Conservation (phyloP, 1,140 invertebrate genomes). For the Lethocerus indicus region DNA sequence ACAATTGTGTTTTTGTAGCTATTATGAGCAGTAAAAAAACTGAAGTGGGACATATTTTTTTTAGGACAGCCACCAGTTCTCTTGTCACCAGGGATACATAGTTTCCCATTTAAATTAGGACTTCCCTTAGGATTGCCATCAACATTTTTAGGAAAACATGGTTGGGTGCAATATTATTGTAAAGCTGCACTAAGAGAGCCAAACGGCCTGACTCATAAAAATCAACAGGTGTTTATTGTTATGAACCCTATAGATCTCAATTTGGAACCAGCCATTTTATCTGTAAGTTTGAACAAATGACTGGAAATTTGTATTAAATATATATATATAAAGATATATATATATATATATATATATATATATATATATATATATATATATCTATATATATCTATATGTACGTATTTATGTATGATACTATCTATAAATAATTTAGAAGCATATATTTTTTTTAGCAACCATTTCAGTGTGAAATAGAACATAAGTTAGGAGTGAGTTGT, state of each 20-base stretch:
- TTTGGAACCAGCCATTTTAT: constrained; percentile 68
- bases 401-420: background rate
- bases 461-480: constrained; percentile 77
- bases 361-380: background rate
- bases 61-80: constrained; percentile 61
- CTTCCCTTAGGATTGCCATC: constrained; percentile 78
- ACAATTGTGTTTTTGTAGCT: too few relatives aligned
- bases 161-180: constrained; percentile 91
- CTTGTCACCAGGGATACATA: constrained; percentile 85
- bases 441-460: constrained; percentile 63
- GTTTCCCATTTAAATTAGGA: constrained; percentile 87
- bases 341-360: background rate
- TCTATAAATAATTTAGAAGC: background rate
- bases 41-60: constrained; percentile 15
- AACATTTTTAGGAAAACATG: constrained; percentile 84
- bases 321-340: background rate
- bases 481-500: constrained; percentile 71
- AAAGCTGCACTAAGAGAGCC: constrained; percentile 79
- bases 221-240: constrained; percentile 91
- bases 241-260: constrained; percentile 93
- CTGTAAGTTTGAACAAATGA: constrained; percentile 41
- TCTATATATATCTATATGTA: background rate
- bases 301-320: background rate
- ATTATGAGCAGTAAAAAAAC: too few relatives aligned
- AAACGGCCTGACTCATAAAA: constrained; percentile 81